Base-by-base conservation (phyloP, 2,113 vertebrate species). In the Corythoichthys intestinalis region DNA sequence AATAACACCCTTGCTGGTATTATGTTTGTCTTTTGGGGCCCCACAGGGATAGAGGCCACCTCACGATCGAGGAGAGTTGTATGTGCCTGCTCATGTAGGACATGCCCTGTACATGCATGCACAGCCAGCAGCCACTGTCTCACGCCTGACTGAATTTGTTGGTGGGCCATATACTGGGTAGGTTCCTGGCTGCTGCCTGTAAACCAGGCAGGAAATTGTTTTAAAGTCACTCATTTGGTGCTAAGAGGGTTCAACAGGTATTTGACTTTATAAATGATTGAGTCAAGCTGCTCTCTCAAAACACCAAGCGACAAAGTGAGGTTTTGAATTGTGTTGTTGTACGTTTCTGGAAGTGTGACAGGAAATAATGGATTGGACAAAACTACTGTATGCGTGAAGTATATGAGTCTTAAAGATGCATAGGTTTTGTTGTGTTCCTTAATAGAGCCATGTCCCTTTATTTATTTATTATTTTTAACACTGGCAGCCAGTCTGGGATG, bases 31-130 rank as follows among this genome's bases (percentile, higher is more conserved):
- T 83, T 81, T 66, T 74, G 9, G 50, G 71, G 81, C 81, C 89
- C 84, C 20, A 28, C 44, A 67, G 86, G 84, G 74, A 84, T 74
- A 65, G 77, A 85, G 78, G 75, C 82, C 83, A 77, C 78, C 81
- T 83, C 80, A 61, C 62, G 56, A 72, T 73, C 12, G 71, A 75
- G 76, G 72, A 74, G 65, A 59, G 54, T 66, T 78, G 67, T 77
- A 84, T 88, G 79, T 86, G 88, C 81, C 82, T 88, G 83, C 71
- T 83, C 88, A 84, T 90, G 88, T 90, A 82, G 74, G 82, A 85
- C 86, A 78, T 84, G 83, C 69, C 73, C 75, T 17, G 66, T 76
- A 86, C 75, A 81, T 59, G 74, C 73, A 85, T 68, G 66, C 83
- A 72, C 82, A 85, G 71, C 75, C 75, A 78, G 76, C 66, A 84